Evolutionary conservation across 2,113 vertebrate genomes (phyloP), one percentile per base, ranked within the genome.

Genomic region (Myanophis thanlyinensis): DNA sequence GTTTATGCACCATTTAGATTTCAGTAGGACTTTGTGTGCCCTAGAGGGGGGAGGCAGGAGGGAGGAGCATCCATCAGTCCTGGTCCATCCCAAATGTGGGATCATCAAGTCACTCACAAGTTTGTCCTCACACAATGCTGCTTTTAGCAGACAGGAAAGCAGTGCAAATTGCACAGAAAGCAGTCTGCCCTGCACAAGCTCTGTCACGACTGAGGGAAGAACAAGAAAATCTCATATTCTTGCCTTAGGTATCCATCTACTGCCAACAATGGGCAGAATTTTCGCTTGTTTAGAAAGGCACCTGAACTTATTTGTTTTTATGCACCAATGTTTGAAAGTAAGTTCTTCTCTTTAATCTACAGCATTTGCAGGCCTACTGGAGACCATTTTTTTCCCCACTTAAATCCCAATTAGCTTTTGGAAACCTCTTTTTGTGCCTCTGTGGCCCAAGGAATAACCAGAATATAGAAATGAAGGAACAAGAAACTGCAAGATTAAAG

Each of bases 291-390:
- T 46, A 93, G 94, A 94, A 85, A 97, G 95, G 97, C 97, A 97
- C 98, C 97, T 96, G 98, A 97, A 98, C 88, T 95, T 95, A 97
- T 98, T 98, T 98, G 98, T 98, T 98, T 97, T 97, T 97, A 97
- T 96, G 98, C 97, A 98, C 96, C 96, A 94, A 95, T 96, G 96
- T 97, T 97, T 92, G 97, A 97, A 95, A 95, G 93, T 94, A 51
- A 91, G 84, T 87, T 46, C 85, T 51, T 67, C 46, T 46, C 93
- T 93, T 95, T 93, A 95, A 94, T 10, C 51, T 49, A 47, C 46
- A 48, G 27, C 95, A 90, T 40, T 12, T 35, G 47, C 54, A 90
- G 49, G 53, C 52, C 9, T 88, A 4, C 20, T 47, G 18, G 27
- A 73, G 67, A 48, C 48, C 27, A 5, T 54, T 25, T 44, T 40